A percentile compares a stretch with the other conserved stretches of the same genome.
phyloP scores from a whole-genome alignment of 2,113 vertebrate genomes.

The Psophia crepitans region DNA sequence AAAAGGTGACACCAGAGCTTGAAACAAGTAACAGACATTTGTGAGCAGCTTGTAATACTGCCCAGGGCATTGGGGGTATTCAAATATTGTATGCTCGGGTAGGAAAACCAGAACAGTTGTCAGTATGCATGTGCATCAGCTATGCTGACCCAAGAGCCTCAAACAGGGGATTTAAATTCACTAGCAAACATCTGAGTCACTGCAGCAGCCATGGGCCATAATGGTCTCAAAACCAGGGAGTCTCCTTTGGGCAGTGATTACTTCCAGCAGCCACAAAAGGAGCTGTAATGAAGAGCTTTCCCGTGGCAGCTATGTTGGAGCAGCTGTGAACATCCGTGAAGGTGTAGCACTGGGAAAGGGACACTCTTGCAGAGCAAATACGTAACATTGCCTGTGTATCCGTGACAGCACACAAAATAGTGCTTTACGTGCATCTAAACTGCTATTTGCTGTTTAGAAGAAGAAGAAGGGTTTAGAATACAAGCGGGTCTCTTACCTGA shows the following conservation, averaged over 20 bases:
- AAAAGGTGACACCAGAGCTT: neutral
- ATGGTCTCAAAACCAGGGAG: neutral
- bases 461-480: neutral
- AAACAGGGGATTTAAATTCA: neutral
- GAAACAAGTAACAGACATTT: neutral
- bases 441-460: neutral
- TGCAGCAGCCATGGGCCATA: neutral
- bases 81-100: neutral
- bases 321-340: neutral
- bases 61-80: neutral
- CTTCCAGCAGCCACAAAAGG: neutral
- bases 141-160: neutral
- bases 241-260: neutral
- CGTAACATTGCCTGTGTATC: neutral
- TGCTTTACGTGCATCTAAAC: neutral
- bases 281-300: neutral
- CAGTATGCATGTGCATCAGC: neutral
- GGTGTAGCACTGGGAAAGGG: neutral
- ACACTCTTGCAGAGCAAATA: neutral
- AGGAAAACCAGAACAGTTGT: neutral
- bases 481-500: neutral
- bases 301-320: neutral
- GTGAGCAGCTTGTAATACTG: neutral
- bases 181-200: neutral
- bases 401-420: neutral